Evolutionary conservation across 2,113 vertebrate species (phyloP), one percentile per base, ranked within the genome.

Genomic region (Leucoraja erinaceus): DNA sequence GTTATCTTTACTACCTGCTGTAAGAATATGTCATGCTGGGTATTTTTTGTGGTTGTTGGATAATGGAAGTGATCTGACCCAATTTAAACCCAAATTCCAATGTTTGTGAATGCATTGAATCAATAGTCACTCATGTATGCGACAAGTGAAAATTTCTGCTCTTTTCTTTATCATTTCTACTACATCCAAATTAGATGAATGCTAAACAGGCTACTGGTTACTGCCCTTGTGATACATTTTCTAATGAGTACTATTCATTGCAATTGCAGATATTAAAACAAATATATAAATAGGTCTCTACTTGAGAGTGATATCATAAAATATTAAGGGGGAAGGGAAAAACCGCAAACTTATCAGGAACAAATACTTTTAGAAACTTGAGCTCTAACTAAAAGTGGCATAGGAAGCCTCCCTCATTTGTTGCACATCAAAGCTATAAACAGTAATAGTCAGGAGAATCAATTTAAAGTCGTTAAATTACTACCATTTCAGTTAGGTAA

Each of bases 341-440:
- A 61, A 84, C 25, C 25, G n/a, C 81, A 84, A 84, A 84, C 38
- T 61, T 61, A 84, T 59, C 81, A 59, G 81, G 54, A 84, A 59
- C 22, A 84, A 61, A 28, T 61, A 11, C 56, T 5, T 59, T 10
- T n/a, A 10, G 12, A 61, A 10, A n/a, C 81, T 22, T 22, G 54
- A 56, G 16, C 38, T 54, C 22, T 25, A 56, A 54, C 79, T 59
- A 9, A 7, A 83, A 59, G 47, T 18, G 79, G 70, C 18, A 33
- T 31, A 33, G n/a, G n/a, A 88, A 63, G n/a, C n/a, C 11, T 16
- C 16, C 11, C 28, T 31, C 28, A 63, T 63, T 14, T 88, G 16
- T 88, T 31, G n/a, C 18, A 88, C 14, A 63, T 8, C 83, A 88
- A 63, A 31, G 28, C 59, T 59, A 86, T 47, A 86, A 86, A 86